Percentiles rank a stretch among this genome's conserved stretches.
phyloP scores from a whole-genome alignment of 2,113 vertebrate genomes.

The Pituophis catenifer region DNA sequence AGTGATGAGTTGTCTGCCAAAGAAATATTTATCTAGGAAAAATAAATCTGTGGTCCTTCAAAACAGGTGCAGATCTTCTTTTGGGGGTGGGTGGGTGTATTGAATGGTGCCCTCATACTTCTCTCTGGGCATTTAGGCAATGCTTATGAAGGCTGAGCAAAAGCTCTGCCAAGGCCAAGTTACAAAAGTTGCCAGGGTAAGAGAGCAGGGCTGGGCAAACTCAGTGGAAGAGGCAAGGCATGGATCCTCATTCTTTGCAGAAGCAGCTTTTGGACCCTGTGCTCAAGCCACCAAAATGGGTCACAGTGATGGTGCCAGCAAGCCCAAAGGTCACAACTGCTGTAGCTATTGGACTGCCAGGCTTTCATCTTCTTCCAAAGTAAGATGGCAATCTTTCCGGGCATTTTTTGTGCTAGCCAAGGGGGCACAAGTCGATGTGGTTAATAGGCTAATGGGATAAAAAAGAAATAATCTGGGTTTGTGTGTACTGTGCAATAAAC shows the following conservation, averaged over 20 bases:
- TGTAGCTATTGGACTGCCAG: background rate
- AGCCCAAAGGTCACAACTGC: background rate
- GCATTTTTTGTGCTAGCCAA: background rate
- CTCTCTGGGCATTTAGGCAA: background rate
- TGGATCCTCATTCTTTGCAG: constrained; percentile 49
- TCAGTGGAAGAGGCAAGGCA: constrained; percentile 47
- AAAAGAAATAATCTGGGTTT: background rate
- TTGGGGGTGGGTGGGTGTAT: background rate
- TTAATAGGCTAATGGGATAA: background rate
- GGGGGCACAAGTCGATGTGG: background rate
- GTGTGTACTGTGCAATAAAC: background rate
- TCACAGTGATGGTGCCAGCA: background rate
- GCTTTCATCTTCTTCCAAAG: background rate
- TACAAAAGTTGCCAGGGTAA: background rate
- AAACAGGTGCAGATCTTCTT: background rate
- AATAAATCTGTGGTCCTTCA: background rate
- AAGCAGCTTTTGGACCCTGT: constrained; percentile 57
- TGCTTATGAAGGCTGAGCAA: background rate
- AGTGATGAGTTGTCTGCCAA: background rate
- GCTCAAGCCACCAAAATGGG: background rate
- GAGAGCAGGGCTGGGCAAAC: background rate
- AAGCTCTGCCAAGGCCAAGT: background rate
- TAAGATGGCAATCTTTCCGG: background rate
- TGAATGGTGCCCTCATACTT: background rate
- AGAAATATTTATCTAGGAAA: background rate